phyloP scores from a whole-genome alignment of 64 coral and sea anemone genomes.

The Dendronephthya gigantea region DNA sequence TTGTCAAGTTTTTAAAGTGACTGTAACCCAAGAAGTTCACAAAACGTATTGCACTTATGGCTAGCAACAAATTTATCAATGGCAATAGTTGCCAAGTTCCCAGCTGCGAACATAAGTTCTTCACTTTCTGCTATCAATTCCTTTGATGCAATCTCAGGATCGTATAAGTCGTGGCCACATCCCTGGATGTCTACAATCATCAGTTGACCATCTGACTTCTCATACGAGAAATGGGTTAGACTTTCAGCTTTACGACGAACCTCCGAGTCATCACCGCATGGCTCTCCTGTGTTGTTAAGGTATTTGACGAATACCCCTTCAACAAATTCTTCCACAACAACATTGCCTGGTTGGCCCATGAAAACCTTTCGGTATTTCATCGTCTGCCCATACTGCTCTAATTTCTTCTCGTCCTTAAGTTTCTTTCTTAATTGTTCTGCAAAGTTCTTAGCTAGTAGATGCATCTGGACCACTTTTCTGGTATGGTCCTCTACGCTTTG shows the following conservation, averaged over 20 bases:
- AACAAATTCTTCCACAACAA: conserved; percentile 42
- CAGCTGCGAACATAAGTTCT: conserved; percentile 43
- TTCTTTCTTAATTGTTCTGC: no score
- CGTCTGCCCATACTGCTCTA: no score
- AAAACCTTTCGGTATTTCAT: no score
- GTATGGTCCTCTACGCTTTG: no score
- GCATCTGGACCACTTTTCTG: no score
- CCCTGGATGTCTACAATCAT: conserved; percentile 55
- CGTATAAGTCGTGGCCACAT: conserved; percentile 36
- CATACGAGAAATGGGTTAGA: no score
- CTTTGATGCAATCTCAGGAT: conserved; percentile 51
- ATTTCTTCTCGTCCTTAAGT: no score
- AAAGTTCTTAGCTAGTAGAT: no score
- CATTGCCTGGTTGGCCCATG: no score
- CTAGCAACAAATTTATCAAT: conserved; percentile 31
- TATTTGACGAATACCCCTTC: conserved; percentile 38
- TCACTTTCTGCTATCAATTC: conserved; percentile 28
- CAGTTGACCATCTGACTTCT: conserved; percentile 44
- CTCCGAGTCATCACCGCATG: conserved; percentile 14
- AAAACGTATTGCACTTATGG: conserved; percentile 35
- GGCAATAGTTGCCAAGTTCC: conserved; percentile 49
- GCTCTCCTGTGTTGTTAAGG: conserved; percentile 36
- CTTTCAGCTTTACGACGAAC: conserved; percentile 29
- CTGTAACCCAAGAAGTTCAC: not conserved
- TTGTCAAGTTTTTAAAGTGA: not conserved